Evolutionary conservation across 2,797 vertebrate genomes (phyloP).

Genomic region (Galagoides demidoff): DNA sequence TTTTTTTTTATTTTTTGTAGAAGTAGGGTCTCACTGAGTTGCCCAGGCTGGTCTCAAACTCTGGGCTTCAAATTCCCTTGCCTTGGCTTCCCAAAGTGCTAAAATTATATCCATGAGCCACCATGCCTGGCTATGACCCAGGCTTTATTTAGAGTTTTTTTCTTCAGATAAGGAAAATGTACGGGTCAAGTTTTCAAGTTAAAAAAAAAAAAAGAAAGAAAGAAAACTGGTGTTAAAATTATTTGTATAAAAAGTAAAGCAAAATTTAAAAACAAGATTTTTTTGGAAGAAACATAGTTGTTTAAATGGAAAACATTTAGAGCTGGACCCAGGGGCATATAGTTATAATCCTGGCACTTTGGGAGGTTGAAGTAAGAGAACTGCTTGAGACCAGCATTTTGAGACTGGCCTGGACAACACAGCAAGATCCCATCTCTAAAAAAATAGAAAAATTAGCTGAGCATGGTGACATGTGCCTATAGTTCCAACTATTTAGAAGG

Average conservation of each 20-base stretch:
- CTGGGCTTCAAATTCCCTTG: background rate
- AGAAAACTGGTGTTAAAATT: background rate
- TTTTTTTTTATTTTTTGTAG: background rate
- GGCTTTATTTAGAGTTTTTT: background rate
- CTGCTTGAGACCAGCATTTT: background rate
- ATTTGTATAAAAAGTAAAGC: background rate
- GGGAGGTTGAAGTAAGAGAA: background rate
- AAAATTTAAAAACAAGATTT: slow-evolving; percentile 7
- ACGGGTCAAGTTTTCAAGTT: background rate
- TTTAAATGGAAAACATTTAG: background rate
- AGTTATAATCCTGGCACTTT: background rate
- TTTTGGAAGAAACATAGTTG: background rate
- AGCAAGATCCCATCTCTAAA: background rate
- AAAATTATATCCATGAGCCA: background rate
- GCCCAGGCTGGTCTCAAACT: background rate
- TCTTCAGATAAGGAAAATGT: slow-evolving; percentile 11
- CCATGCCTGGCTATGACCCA: background rate
- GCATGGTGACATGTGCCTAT: background rate
- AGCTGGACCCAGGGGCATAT: background rate
- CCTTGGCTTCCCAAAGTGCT: background rate
- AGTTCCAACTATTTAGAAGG: background rate
- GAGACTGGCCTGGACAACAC: background rate
- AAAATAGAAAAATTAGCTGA: background rate
- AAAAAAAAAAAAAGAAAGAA: background rate
- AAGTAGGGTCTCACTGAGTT: background rate